Conservation (phyloP, 2,888 invertebrate genomes). For the Scaptomyza parva region DNA sequence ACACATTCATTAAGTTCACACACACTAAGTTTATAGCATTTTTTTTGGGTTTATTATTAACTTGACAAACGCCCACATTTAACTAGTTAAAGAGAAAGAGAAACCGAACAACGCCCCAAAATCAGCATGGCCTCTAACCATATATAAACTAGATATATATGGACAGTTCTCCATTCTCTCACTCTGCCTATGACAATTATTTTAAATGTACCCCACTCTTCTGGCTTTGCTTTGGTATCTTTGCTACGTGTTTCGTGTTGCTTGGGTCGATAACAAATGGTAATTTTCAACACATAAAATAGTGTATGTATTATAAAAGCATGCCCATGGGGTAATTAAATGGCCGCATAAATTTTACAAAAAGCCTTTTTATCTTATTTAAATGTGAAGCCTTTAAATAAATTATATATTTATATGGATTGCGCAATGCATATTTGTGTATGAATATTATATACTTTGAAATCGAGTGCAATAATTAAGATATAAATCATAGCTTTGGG, state of each 20-base stretch:
- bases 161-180: neutral
- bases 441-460: neutral
- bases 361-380: slow-evolving; percentile 42
- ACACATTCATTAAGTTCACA: too few relatives aligned
- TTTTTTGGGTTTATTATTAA: slow-evolving; percentile 61
- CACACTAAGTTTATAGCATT: neutral
- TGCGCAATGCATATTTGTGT: slow-evolving; percentile 4
- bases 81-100: slow-evolving; percentile 32
- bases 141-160: slow-evolving; percentile 1
- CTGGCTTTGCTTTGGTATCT: too few relatives aligned
- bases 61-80: slow-evolving; percentile 65
- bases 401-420: slow-evolving; percentile 8
- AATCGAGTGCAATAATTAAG: slow-evolving; percentile 25
- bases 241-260: slow-evolving; percentile 4
- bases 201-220: slow-evolving; percentile 41
- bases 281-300: slow-evolving; percentile 1
- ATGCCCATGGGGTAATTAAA: slow-evolving; percentile 30
- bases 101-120: slow-evolving; percentile 20
- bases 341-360: slow-evolving; percentile 49
- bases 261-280: slow-evolving; percentile 39
- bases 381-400: slow-evolving; percentile 30
- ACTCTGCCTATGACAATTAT: slow-evolving; percentile 47
- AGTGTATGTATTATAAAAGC: slow-evolving; percentile 9
- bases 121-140: slow-evolving; percentile 35
- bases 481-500: slow-evolving; percentile 19